phyloP scores from a whole-genome alignment of 2,797 vertebrate genomes.

The Pseudochirops corinnae region DNA sequence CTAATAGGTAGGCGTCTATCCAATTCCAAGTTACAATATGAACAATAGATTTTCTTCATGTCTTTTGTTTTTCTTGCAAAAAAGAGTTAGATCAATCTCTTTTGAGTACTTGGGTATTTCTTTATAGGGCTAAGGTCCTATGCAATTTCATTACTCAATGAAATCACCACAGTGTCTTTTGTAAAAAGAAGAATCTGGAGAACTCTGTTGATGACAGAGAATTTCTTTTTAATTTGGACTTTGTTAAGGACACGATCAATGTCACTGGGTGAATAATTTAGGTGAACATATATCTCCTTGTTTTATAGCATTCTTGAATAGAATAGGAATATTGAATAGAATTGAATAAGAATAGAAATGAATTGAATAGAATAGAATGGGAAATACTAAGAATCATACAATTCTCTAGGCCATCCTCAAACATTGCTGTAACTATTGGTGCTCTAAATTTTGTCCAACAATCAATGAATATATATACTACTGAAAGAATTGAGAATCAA shows the following conservation, averaged over 20 bases:
- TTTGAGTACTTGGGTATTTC: not conserved
- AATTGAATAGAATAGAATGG: too few species aligned
- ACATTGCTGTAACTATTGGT: not conserved
- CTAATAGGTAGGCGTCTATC: not conserved
- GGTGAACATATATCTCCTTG: not conserved
- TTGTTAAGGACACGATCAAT: not conserved
- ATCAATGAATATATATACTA: not conserved
- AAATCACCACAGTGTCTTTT: not conserved
- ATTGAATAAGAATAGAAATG: too few species aligned
- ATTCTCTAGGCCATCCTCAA: not conserved
- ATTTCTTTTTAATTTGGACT: not conserved
- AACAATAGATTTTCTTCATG: not conserved
- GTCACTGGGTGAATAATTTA: not conserved
- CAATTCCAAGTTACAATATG: not conserved
- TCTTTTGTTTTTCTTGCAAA: not conserved
- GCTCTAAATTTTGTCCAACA: not conserved
- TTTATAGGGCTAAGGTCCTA: not conserved
- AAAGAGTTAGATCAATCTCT: not conserved
- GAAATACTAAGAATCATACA: not conserved
- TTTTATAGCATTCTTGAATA: not conserved
- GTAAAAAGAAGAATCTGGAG: not conserved
- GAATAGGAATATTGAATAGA: too few species aligned
- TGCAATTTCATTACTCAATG: not conserved
- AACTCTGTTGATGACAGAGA: not conserved
- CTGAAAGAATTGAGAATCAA: not conserved